phyloP scores from a whole-genome alignment of 2,113 vertebrate genomes.

The Chlamydotis undulata region DNA sequence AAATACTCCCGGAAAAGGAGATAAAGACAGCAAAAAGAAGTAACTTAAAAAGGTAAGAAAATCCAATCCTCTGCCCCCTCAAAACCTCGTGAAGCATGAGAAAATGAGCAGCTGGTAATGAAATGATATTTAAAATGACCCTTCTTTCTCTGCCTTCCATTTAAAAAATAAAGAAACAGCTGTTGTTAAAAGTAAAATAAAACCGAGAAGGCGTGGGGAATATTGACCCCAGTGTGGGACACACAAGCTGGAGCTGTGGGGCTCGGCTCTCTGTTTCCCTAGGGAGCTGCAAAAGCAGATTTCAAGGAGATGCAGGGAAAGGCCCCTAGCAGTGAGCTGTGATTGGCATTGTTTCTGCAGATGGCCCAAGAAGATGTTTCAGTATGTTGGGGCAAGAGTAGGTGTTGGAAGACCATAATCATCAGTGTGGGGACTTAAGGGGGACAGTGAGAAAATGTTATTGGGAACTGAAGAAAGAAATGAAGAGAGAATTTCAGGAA shows the following conservation, averaged over 20 bases:
- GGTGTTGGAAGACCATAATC: not conserved
- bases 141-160: not conserved
- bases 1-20: not conserved
- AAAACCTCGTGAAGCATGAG: not conserved
- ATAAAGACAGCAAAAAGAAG: not conserved
- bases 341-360: not conserved
- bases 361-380: not conserved
- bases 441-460: fast-evolving
- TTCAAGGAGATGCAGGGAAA: not conserved
- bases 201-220: not conserved
- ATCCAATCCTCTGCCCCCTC: not conserved
- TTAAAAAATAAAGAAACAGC: not conserved
- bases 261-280: not conserved
- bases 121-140: not conserved
- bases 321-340: not conserved
- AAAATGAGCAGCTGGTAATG: not conserved
- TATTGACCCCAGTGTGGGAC: not conserved
- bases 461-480: not conserved
- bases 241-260: not conserved
- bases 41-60: not conserved
- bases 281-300: not conserved
- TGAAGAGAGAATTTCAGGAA: not conserved
- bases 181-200: not conserved
- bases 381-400: not conserved
- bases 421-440: not conserved